These are phyloP conservation scores for Euphydryas editha DNA, from an alignment of 2,888 invertebrate genomes.

Conservation along the genomic window DNA sequence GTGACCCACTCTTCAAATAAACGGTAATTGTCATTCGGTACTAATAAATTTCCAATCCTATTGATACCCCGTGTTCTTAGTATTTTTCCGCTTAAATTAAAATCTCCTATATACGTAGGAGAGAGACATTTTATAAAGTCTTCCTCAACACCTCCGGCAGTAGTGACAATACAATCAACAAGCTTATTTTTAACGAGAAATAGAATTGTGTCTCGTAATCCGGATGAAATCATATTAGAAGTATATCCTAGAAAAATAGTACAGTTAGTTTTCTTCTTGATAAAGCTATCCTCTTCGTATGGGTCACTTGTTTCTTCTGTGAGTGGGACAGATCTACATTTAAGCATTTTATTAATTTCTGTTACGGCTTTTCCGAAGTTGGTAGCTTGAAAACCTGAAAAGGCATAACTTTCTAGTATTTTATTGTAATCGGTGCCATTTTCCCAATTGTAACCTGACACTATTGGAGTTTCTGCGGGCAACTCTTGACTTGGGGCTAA, in stretches of 20 bases:
- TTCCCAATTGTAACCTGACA: constrained; percentile 97
- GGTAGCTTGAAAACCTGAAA: constrained; percentile 98
- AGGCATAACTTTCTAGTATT: constrained; percentile 90
- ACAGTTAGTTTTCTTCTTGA: constrained; percentile 90
- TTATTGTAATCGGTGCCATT: constrained; percentile 93
- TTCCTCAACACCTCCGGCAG: constrained; percentile 99
- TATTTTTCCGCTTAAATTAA: constrained; percentile 90
- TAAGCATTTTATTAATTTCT: constrained; percentile 96
- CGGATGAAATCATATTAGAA: constrained; percentile 98
- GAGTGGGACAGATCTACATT: constrained; percentile 88
- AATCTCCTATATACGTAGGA: constrained; percentile 96
- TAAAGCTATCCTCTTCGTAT: constrained; percentile 91
- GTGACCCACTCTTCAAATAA: constrained; percentile 98
- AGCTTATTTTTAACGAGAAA: constrained; percentile 87
- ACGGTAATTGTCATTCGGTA: constrained; percentile 99
- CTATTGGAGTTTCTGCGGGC: constrained; percentile 86
- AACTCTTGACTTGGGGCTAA: constrained; percentile 87
- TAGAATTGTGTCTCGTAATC: constrained; percentile 94
- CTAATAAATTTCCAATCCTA: constrained; percentile 93
- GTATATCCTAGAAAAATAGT: constrained; percentile 99
- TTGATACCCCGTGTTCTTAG: constrained; percentile 95
- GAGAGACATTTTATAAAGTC: constrained; percentile 99
- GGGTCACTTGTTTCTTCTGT: constrained; percentile 86
- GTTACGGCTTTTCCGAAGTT: constrained; percentile 95
- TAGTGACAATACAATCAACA: constrained; percentile 98